Percentiles rank a stretch among this genome's conserved stretches.
These are phyloP conservation scores for Nansenia antarctica DNA, from an alignment of 2,113 vertebrate species.

Conservation along the genomic window DNA sequence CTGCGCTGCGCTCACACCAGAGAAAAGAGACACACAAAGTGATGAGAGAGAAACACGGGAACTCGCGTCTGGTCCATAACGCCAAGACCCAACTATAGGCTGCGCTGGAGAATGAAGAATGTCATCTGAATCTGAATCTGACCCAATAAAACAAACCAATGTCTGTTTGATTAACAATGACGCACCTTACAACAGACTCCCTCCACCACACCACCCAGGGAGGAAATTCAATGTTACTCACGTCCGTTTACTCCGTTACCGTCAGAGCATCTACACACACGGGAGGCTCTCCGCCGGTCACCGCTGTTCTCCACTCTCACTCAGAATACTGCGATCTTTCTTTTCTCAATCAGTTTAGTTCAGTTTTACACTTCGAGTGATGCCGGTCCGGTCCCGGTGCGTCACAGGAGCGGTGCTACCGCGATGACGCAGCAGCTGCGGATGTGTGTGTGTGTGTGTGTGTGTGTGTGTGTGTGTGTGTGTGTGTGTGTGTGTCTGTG, in stretches of 20 bases:
- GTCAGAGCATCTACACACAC: neutral
- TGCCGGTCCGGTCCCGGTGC: too few relatives aligned
- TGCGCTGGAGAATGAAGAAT: neutral
- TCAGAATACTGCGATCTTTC: neutral
- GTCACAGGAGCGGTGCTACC: too few relatives aligned
- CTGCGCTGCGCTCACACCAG: too few relatives aligned
- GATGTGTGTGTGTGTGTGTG: too few relatives aligned
- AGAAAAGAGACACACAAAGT: neutral
- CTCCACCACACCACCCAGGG: neutral
- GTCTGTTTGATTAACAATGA: neutral
- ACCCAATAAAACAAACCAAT: neutral
- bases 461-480: too few relatives aligned
- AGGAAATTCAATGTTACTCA: neutral
- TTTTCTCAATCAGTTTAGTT: neutral
- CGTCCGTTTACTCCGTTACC: too few relatives aligned
- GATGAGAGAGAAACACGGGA: neutral
- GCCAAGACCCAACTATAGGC: neutral
- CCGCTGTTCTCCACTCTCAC: neutral
- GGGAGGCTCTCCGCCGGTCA: too few relatives aligned
- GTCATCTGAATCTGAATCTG: neutral
- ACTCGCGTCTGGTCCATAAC: neutral
- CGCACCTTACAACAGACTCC: neutral
- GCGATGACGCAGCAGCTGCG: too few relatives aligned
- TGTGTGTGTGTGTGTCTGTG: too few relatives aligned
- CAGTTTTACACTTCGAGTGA: too few relatives aligned